phyloP scores from a whole-genome alignment of 2,888 invertebrate genomes.

The Erannis defoliaria region DNA sequence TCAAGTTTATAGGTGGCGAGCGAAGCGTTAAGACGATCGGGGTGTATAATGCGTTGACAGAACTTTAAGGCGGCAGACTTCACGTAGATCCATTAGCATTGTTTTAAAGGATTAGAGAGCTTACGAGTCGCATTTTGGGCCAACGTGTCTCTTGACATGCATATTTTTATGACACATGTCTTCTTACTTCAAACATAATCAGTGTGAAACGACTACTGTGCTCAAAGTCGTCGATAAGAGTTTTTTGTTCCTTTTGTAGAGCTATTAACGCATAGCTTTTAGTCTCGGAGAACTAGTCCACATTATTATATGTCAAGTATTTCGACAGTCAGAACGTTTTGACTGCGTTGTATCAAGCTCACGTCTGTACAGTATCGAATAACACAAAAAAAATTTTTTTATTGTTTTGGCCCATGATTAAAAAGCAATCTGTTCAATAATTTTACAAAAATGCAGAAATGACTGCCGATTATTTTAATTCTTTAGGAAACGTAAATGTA shows the following conservation, averaged over 20 bases:
- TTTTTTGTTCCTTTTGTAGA: conserved; percentile 47
- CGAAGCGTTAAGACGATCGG: conserved; percentile 81
- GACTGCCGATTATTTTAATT: conserved; percentile 53
- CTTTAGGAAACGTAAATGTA: conserved; percentile 40
- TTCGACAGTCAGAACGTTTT: conserved; percentile 60
- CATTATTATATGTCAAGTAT: conserved; percentile 55
- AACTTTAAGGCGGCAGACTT: conserved; percentile 74
- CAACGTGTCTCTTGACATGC: conserved; percentile 72
- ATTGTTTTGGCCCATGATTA: conserved; percentile 78
- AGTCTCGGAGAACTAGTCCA: conserved; percentile 40
- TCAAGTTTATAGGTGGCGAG: conserved; percentile 83
- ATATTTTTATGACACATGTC: conserved; percentile 83
- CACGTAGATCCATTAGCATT: conserved; percentile 85
- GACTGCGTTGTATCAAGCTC: conserved; percentile 63
- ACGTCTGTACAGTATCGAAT: conserved; percentile 68
- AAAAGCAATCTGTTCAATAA: conserved; percentile 76
- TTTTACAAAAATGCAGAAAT: conserved; percentile 78
- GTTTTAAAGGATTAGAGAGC: conserved; percentile 84
- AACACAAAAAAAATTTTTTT: conserved; percentile 79
- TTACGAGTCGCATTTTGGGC: conserved; percentile 68
- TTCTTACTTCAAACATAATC: conserved; percentile 69
- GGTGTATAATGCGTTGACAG: conserved; percentile 80
- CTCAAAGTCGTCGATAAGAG: conserved; percentile 67
- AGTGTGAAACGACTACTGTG: conserved; percentile 80
- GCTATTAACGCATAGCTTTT: conserved; percentile 44